A percentile compares a stretch with the other conserved stretches of the same genome.
These are phyloP conservation scores for Ostrea denselamellosa DNA, from an alignment of 1,140 invertebrate genomes.

Conservation along the genomic window DNA sequence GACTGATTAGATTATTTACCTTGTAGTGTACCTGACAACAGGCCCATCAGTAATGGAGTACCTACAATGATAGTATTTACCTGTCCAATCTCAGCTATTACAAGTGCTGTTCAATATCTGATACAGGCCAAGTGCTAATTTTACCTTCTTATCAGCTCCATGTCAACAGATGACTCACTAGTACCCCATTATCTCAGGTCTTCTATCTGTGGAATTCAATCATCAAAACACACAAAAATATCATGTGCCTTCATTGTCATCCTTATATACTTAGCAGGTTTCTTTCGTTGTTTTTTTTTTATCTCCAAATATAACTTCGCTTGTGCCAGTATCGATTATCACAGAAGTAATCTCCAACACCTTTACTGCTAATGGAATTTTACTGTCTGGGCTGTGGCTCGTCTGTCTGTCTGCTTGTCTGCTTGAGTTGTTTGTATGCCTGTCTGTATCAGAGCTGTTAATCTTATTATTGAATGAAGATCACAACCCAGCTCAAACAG, in stretches of 20 bases:
- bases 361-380: background rate
- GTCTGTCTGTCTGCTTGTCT: background rate
- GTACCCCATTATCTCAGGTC: background rate
- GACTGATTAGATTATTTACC: constrained; percentile 33
- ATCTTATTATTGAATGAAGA: constrained; percentile 11
- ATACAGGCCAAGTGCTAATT: constrained; percentile 37
- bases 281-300: too few relatives aligned
- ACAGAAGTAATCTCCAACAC: background rate
- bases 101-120: constrained; percentile 25
- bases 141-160: background rate
- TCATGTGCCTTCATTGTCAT: constrained; percentile 16
- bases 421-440: constrained; percentile 24
- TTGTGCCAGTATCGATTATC: background rate
- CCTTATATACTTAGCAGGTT: background rate
- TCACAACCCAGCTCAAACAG: background rate
- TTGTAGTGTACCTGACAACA: constrained; percentile 14
- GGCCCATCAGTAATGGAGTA: constrained; percentile 20
- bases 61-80: constrained; percentile 35
- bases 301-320: background rate
- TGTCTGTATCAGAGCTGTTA: background rate
- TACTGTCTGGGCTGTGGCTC: background rate
- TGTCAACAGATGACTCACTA: constrained; percentile 20
- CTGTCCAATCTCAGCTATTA: constrained; percentile 13
- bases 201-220: constrained; percentile 35
- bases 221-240: constrained; percentile 19